These are phyloP conservation scores for Papilio machaon DNA, from an alignment of 1,140 invertebrate genomes.

Conservation along the genomic window DNA sequence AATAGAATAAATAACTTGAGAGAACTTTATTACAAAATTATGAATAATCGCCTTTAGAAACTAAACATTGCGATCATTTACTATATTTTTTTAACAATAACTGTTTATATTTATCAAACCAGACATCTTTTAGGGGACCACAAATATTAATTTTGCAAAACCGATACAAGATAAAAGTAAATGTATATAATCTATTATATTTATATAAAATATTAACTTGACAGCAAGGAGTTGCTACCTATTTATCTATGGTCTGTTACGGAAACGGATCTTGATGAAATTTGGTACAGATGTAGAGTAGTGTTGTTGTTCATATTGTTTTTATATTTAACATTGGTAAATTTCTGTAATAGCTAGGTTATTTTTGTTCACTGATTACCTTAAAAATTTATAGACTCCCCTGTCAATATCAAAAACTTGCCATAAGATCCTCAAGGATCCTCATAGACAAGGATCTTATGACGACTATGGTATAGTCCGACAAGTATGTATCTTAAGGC, in stretches of 20 bases:
- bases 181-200: conserved; percentile 1
- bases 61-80: background rate
- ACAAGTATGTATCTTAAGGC: no score
- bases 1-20: no score
- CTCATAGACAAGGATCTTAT: no score
- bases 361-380: no score
- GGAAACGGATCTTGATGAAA: background rate
- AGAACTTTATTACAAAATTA: background rate
- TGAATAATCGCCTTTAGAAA: background rate
- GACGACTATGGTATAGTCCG: no score
- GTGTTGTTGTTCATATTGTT: no score
- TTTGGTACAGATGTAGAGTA: no score
- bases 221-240: conserved; percentile 1
- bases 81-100: background rate
- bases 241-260: conserved; percentile 11
- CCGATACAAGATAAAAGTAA: conserved; percentile 2
- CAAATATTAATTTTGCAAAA: background rate
- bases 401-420: no score
- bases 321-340: no score
- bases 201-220: background rate
- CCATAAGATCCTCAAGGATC: no score
- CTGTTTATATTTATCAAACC: background rate
- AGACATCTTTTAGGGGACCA: background rate
- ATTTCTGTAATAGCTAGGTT: no score
- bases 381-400: no score